A percentile compares a stretch with the other conserved stretches of the same genome.
phyloP scores from a whole-genome alignment of 1,140 invertebrate species.

The Telenomus remus region DNA sequence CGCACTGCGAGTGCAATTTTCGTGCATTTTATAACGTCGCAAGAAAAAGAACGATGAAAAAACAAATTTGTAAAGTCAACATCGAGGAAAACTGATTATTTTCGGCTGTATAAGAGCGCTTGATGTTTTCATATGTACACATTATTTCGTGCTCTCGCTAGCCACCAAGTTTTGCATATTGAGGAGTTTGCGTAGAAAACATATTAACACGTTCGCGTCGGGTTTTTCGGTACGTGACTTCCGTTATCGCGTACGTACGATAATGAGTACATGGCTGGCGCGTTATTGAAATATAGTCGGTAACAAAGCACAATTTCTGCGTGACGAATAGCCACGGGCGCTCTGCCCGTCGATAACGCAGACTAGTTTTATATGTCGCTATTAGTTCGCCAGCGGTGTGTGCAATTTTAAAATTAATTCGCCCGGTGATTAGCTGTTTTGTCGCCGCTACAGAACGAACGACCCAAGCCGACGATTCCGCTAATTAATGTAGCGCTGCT shows the following conservation, averaged over 20 bases:
- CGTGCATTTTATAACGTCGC: no score
- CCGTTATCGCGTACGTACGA: constrained; percentile 53
- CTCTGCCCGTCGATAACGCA: constrained; percentile 34
- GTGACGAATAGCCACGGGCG: constrained; percentile 47
- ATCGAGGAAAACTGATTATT: no score
- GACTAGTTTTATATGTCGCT: constrained; percentile 40
- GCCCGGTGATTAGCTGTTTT: constrained; percentile 37
- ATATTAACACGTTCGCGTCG: constrained; percentile 41
- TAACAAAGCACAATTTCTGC: constrained; percentile 60
- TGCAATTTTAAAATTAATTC: constrained; percentile 55
- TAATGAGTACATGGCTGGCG: constrained; percentile 58
- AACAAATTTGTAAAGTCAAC: no score
- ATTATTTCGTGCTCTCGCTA: no score
- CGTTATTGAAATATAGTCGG: constrained; percentile 59
- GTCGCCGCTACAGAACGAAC: constrained; percentile 13
- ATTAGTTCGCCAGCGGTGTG: constrained; percentile 29
- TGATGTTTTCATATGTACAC: no score
- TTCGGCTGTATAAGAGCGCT: no score
- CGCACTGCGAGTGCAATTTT: no score
- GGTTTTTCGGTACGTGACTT: constrained; percentile 51
- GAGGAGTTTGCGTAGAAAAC: constrained; percentile 35
- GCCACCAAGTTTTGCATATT: constrained; percentile 20
- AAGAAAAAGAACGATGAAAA: no score
- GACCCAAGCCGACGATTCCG: constrained; percentile 24
- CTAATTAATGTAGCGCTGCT: constrained; percentile 42